Evolutionary conservation across 1,140 invertebrate species (phyloP), one percentile per base, ranked within the genome.

Genomic region (Heliconius eleuchia): DNA sequence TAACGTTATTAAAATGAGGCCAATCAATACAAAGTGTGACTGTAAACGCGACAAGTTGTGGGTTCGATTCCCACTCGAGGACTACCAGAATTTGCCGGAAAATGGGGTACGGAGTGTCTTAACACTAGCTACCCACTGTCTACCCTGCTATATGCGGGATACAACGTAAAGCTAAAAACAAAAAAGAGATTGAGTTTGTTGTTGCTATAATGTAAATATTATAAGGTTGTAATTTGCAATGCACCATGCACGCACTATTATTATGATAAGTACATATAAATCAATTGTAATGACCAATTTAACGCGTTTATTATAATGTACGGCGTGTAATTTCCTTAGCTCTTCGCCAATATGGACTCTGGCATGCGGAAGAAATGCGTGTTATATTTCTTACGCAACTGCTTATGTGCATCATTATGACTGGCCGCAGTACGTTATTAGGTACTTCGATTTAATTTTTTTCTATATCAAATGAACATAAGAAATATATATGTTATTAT

Each of bases 321-420:
- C 60, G 13, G 60, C 23, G 60, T 7, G n/a, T 34, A 70, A 76
- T 70, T 76, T 66, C 60, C 57, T 66, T 16, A 34, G 39, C 27
- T 37, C 70, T 46, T 71, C 7, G 42, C 42, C 74, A 27, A 76
- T 71, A 75, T 66, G 23, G 30, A 50, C 23, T 66, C 11, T 66
- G 30, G 76, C n/a, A 78, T 60, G 79, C 82, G 79, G 82, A 83
- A 83, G 74, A 78, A 52, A 72, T 71, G 76, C 71, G 42, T 80
- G 73, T 80, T 80, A 80, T 66, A 78, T 80, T 80, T 79, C 66
- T 82, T 82, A 82, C 74, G 76, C 76, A 82, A 82, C 60, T 50
- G 30, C 30, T 74, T 66, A 66, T 66, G 60, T 8, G 39, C 60
- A 71, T 70, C 37, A 42, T 76, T 76, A 27, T 46, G 46, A n/a